Evolutionary conservation across 2,888 invertebrate species (phyloP).

Genomic region (Cinara cedri): DNA sequence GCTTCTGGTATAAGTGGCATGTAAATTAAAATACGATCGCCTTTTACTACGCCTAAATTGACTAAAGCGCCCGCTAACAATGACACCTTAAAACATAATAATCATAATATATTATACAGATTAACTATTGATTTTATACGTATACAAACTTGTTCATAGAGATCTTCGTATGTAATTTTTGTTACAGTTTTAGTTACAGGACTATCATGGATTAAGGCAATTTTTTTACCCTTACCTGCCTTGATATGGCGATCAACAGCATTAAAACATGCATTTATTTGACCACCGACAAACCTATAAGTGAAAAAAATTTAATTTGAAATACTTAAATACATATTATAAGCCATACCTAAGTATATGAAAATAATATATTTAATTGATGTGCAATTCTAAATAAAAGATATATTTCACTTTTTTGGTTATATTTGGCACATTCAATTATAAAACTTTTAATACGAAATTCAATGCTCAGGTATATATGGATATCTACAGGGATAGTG

Average conservation of each 20-base stretch:
- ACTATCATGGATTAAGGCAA: constrained; percentile 89
- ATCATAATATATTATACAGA: constrained; percentile 25
- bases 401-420: background rate
- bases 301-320: background rate
- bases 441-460: too few relatives aligned
- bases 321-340: too few relatives aligned
- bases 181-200: constrained; percentile 80
- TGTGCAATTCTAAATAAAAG: background rate
- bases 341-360: too few relatives aligned
- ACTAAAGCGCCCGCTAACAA: constrained; percentile 80
- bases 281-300: constrained; percentile 84
- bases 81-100: constrained; percentile 68
- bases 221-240: constrained; percentile 76
- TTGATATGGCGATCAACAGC: constrained; percentile 88
- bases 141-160: constrained; percentile 74
- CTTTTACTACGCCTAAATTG: constrained; percentile 77
- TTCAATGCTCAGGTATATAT: too few relatives aligned
- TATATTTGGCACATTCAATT: background rate
- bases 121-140: background rate
- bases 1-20: constrained; percentile 95
- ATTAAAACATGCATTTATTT: constrained; percentile 91
- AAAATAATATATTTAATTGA: too few relatives aligned
- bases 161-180: constrained; percentile 80
- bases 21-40: constrained; percentile 87
- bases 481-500: too few relatives aligned